Base-by-base conservation (phyloP, 53 echinoderm and acorn worm species). In the Mesocentrotus franciscanus region DNA sequence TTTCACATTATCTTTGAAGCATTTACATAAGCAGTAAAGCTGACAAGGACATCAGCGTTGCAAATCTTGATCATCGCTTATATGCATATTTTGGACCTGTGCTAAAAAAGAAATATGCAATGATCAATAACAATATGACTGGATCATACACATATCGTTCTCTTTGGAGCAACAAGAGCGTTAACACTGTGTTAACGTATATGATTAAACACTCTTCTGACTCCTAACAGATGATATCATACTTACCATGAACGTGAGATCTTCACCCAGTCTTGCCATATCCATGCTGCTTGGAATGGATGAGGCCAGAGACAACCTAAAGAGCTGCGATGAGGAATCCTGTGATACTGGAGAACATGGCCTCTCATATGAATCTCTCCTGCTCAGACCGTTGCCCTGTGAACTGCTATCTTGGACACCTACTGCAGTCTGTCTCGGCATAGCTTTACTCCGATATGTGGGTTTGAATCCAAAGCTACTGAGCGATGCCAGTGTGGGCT, bases 261-360 rank as follows among this genome's bases (percentile, higher is more conserved):
- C 87, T 42, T 94, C 95, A 22, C 71, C 87, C 10, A 94, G 85
- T 29, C 87, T 49, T 55, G 70, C 49, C 95, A 94, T 94, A 56
- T 94, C 95, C 95, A 94, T 94, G 35, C 95, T 94, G 49, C 95
- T 55, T 3, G 94, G 83, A n/a, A 94, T 59, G 60, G 79, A 93
- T 11, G 93, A 92, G 68, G 92, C 57, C 8, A 22, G 71, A 10
- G 60, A 93, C 35, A 79, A n/a, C 39, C 39, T 36, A 15, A 92
- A 70, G 74, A 56, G 33, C 71, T 92, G 92, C 12, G 71, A 92
- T 56, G 74, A 72, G 32, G 93, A 60, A 59, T 93, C 81, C 79
- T 78, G 93, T 9, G 92, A 92, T 74, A 92, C n/a, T 7, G 64
- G 91, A 1, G 92, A 92, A 49, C 9, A 42, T 26, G 92, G 68